Evolutionary conservation across 2,888 invertebrate species (phyloP).

Genomic region (Patella pellucida): DNA sequence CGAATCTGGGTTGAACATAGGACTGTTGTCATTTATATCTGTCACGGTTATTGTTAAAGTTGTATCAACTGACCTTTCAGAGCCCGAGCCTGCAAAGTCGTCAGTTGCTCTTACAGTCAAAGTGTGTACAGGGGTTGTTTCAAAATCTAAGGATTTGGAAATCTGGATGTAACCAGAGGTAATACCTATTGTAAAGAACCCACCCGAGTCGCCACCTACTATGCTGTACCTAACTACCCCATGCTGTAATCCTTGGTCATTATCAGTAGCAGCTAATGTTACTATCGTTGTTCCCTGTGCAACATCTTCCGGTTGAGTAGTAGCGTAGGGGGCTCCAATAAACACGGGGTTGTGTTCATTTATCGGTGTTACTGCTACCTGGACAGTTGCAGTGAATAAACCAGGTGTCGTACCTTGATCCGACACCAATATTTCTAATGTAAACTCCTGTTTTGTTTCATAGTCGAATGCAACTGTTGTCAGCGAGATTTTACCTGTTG

Average conservation of each 20-base stretch:
- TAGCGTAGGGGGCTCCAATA: slow-evolving; percentile 41
- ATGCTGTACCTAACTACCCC: slow-evolving; percentile 45
- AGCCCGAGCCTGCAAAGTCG: slow-evolving; percentile 37
- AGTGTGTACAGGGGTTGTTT: slow-evolving; percentile 29
- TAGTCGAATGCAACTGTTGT: slow-evolving; percentile 43
- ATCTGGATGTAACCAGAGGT: slow-evolving; percentile 14
- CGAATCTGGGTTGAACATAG: slow-evolving; percentile 91
- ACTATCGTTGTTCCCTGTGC: slow-evolving; percentile 33
- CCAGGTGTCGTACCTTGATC: slow-evolving; percentile 43
- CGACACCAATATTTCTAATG: slow-evolving; percentile 38
- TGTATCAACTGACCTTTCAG: slow-evolving; percentile 27
- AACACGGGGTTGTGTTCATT: slow-evolving; percentile 40
- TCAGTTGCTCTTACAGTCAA: slow-evolving; percentile 45
- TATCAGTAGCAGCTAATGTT: slow-evolving; percentile 43
- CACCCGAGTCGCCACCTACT: slow-evolving; percentile 22
- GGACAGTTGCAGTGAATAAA: slow-evolving; percentile 31
- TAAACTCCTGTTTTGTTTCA: slow-evolving; percentile 44
- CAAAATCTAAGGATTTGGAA: slow-evolving; percentile 36
- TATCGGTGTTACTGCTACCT: slow-evolving; percentile 33
- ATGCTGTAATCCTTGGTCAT: slow-evolving; percentile 44
- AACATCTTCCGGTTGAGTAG: slow-evolving; percentile 37
- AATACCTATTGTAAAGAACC: slow-evolving; percentile 31
- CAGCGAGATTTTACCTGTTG: slow-evolving; percentile 40
- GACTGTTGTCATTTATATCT: slow-evolving; percentile 91
- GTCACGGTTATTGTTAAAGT: slow-evolving; percentile 94